Base-by-base conservation (phyloP, 2,113 vertebrate genomes). In the Passer domesticus region DNA sequence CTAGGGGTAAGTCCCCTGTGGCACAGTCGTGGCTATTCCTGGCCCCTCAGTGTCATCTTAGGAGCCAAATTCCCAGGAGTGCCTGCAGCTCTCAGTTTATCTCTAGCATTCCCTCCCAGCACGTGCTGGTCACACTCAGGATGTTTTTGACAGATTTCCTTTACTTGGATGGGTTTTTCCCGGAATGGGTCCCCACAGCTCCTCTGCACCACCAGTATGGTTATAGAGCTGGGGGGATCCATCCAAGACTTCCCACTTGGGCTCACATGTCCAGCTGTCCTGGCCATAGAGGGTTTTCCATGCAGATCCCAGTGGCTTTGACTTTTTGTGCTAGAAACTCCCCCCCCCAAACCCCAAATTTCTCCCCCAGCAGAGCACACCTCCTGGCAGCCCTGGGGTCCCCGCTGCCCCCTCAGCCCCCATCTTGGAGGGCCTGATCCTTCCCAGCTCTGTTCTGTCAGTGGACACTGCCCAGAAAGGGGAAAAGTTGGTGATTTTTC, bases 401-500 rank as follows among this genome's bases (percentile, higher is more conserved):
- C 18, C 27, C 27, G 15, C 52, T 37, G 35, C 3, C 10, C 15
- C 12, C 15, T 1, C 46, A 39, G 16, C 19, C 20, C 11, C 2
- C 23, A 46, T 6, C n/a, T 39, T 8, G 2, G 41, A 58, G 50
- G 13, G 27, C 10, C 63, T 8, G 41, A 69, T 81, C 55, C 59
- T 70, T 81, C 31, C 64, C 3, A 0, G 18, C 58, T 87, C 11
- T 44, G 33, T 63, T 7, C 0, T 59, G 18, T 33, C 4, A 3
- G 78, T 1, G 0, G 8, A 17, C 0, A 0, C 55, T 83, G 55
- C 56, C 41, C 33, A 24, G 19, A 50, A 7, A 13, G 37, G n/a
- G 11, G 13, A n/a, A 10, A 59, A 90, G 66, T 4, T 14, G 10
- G 9, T 79, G 59, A 25, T 80, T 76, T 91, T 37, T 21, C 79